These are phyloP conservation scores for Orchesella cincta DNA, from an alignment of 1,140 invertebrate species.

Conservation along the genomic window DNA sequence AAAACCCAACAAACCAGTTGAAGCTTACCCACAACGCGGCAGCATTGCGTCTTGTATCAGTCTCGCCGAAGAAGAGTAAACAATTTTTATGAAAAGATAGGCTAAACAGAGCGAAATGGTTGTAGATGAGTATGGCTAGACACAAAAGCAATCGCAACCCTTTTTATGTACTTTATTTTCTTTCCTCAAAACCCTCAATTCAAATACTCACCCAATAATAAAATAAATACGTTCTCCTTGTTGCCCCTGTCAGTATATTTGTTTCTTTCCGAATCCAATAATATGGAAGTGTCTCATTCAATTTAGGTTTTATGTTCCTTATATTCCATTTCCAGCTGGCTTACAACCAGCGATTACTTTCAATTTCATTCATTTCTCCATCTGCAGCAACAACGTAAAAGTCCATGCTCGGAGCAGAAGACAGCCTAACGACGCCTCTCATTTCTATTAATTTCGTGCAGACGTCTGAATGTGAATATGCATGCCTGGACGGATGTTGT, in stretches of 20 bases:
- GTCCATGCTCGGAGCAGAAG: too few species aligned
- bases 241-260: constrained; percentile 21
- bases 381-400: too few species aligned
- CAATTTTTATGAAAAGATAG: neutral
- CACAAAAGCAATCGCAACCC: neutral
- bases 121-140: too few species aligned
- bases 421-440: neutral
- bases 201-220: too few species aligned
- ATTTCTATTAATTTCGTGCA: neutral
- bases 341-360: neutral
- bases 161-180: neutral
- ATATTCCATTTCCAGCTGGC: neutral
- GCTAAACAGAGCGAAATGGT: too few species aligned
- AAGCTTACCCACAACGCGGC: neutral
- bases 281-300: neutral
- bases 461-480: too few species aligned
- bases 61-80: neutral
- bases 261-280: constrained; percentile 17
- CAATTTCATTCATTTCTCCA: neutral
- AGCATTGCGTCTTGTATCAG: too few species aligned
- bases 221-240: too few species aligned
- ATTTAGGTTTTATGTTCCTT: neutral
- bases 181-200: too few species aligned
- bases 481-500: too few species aligned
- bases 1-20: neutral